Conservation (phyloP, 2,797 vertebrate genomes). For the Pygocentrus nattereri region DNA sequence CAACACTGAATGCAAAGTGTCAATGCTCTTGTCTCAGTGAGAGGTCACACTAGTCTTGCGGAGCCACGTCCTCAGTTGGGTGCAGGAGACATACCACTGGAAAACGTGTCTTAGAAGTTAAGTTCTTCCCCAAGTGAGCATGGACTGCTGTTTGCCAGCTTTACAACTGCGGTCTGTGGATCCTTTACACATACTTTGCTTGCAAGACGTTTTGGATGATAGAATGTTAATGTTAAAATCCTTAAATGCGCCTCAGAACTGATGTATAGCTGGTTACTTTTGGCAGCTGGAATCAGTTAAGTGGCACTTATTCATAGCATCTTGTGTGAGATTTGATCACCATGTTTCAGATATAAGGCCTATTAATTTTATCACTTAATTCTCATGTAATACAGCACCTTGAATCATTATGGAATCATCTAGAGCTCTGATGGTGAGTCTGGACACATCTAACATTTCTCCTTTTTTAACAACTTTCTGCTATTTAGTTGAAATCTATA, state of each 20-base stretch:
- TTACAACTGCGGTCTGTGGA: background rate
- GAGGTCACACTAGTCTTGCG: background rate
- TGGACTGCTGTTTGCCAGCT: background rate
- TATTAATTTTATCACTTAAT: too few species aligned
- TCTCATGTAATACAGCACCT: too few species aligned
- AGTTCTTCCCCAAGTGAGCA: background rate
- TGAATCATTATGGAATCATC: too few species aligned
- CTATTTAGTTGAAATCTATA: too few species aligned
- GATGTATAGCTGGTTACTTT: too few species aligned
- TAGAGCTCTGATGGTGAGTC: too few species aligned
- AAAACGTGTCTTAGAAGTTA: background rate
- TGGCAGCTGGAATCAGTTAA: background rate
- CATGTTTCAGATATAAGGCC: too few species aligned
- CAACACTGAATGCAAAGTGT: conserved; percentile 7
- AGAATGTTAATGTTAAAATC: background rate
- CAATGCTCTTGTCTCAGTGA: background rate
- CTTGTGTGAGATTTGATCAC: too few species aligned
- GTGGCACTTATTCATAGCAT: background rate
- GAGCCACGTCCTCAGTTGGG: conserved; percentile 15
- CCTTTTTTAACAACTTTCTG: too few species aligned
- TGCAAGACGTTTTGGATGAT: background rate
- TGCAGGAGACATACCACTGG: too few species aligned
- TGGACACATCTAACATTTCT: too few species aligned
- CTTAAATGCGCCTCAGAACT: background rate
- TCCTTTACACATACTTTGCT: background rate